These are phyloP conservation scores for Pteruthius melanotis DNA, from an alignment of 2,113 vertebrate species.

Conservation along the genomic window DNA sequence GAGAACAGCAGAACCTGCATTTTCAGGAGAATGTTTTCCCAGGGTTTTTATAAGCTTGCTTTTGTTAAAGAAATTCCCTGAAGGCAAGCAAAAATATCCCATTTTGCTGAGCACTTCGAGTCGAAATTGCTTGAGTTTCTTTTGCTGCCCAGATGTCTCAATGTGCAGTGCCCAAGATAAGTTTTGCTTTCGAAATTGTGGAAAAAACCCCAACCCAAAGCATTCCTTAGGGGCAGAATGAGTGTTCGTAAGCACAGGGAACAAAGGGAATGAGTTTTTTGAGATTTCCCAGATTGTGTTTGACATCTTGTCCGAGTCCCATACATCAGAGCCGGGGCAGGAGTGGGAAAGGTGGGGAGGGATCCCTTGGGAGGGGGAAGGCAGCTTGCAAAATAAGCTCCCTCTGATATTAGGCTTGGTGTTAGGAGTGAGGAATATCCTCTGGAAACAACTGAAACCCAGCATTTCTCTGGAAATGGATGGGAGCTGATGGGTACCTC, in stretches of 20 bases:
- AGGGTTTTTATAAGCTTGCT: not conserved
- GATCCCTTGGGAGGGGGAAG: not conserved
- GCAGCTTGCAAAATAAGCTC: not conserved
- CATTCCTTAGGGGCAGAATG: not conserved
- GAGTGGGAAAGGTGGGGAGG: not conserved
- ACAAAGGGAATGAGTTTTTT: not conserved
- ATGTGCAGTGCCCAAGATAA: not conserved
- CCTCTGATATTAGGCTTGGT: not conserved
- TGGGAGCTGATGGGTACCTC: not conserved
- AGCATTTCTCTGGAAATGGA: not conserved
- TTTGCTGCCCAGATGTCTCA: conserved; percentile 10
- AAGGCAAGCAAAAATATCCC: conserved; percentile 29
- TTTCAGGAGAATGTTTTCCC: not conserved
- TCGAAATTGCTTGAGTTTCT: conserved; percentile 8
- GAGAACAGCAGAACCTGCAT: not conserved
- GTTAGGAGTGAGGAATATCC: not conserved
- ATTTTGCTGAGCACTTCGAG: conserved; percentile 3
- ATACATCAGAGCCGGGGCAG: not conserved
- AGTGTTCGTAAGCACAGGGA: not conserved
- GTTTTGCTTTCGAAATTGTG: not conserved
- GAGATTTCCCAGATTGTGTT: not conserved
- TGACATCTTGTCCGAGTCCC: not conserved
- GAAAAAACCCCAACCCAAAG: not conserved
- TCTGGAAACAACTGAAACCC: not conserved
- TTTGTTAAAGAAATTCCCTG: conserved; percentile 6